Evolutionary conservation across 2,888 invertebrate genomes (phyloP).

Genomic region (Luperina nickerlii): DNA sequence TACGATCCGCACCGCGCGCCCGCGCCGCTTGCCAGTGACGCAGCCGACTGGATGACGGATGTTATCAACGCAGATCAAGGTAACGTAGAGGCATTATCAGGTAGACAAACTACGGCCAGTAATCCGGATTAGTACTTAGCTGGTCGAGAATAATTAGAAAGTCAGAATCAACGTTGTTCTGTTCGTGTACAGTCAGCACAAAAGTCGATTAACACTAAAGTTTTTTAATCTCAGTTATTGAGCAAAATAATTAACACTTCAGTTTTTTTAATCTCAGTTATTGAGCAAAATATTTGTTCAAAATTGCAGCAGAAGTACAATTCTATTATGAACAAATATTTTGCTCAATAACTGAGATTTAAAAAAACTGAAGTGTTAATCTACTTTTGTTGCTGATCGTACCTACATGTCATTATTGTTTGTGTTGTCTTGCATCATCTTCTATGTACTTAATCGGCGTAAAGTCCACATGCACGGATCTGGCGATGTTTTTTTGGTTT

Average conservation of each 20-base stretch:
- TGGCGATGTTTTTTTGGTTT: slow-evolving; percentile 5
- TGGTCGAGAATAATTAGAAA: slow-evolving; percentile 53
- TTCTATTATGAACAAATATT: too few relatives aligned
- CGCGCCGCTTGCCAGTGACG: slow-evolving; percentile 65
- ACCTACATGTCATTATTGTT: slow-evolving; percentile 19
- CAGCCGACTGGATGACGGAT: slow-evolving; percentile 65
- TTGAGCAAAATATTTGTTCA: too few relatives aligned
- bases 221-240: too few relatives aligned
- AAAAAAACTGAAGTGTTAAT: too few relatives aligned
- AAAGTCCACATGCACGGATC: slow-evolving; percentile 25
- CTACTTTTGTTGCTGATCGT: too few relatives aligned
- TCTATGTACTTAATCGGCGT: slow-evolving; percentile 15
- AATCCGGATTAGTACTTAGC: slow-evolving; percentile 57
- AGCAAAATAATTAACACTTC: too few relatives aligned
- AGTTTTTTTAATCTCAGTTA: too few relatives aligned
- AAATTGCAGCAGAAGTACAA: too few relatives aligned
- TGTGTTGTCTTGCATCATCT: slow-evolving; percentile 24
- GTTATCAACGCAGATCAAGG: slow-evolving; percentile 72
- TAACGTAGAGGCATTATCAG: slow-evolving; percentile 71
- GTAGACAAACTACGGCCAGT: slow-evolving; percentile 45
- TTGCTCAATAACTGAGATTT: too few relatives aligned
- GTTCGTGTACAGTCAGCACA: background rate
- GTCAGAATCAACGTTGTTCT: slow-evolving; percentile 24
- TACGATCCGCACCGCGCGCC: slow-evolving; percentile 67
- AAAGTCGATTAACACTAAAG: too few relatives aligned